These are phyloP conservation scores for Ophiothrix spiculata DNA, from an alignment of 35 echinoderm and acorn worm genomes.

Conservation along the genomic window DNA sequence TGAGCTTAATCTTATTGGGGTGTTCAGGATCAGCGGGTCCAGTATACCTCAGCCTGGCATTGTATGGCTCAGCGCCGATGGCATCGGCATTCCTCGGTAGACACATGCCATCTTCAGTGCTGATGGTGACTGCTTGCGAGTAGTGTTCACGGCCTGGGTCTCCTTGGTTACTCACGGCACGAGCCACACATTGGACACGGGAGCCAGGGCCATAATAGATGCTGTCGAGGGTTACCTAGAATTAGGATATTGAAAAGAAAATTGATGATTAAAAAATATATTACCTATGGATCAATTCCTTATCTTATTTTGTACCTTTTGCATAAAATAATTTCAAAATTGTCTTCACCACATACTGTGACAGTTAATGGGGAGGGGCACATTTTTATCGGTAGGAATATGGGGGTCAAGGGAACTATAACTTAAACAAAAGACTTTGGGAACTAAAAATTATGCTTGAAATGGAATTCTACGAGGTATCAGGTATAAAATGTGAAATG, in stretches of 20 bases:
- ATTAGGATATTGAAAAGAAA: neutral
- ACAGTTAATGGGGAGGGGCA: too few species aligned
- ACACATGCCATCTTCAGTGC: constrained; percentile 74
- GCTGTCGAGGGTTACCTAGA: constrained; percentile 93
- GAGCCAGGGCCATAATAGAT: constrained; percentile 97
- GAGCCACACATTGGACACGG: constrained; percentile 80
- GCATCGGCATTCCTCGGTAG: constrained; percentile 67
- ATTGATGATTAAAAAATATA: too few species aligned
- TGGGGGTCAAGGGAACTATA: too few species aligned
- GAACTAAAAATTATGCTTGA: too few species aligned
- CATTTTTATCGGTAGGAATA: too few species aligned
- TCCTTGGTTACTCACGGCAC: constrained; percentile 67
- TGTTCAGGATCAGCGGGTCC: constrained; percentile 81
- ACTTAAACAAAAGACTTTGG: too few species aligned
- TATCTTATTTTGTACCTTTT: too few species aligned
- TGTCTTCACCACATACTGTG: too few species aligned
- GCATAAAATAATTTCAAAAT: too few species aligned
- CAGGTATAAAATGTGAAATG: too few species aligned
- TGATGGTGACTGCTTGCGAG: constrained; percentile 61
- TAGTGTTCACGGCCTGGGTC: constrained; percentile 80
- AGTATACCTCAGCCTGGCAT: constrained; percentile 84
- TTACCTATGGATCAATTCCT: too few species aligned
- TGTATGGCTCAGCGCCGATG: constrained; percentile 96
- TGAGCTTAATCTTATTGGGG: constrained; percentile 88
- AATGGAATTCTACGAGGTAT: too few species aligned